Evolutionary conservation across 2,797 vertebrate genomes (phyloP).

Genomic region (Phaenicophaeus curvirostris): DNA sequence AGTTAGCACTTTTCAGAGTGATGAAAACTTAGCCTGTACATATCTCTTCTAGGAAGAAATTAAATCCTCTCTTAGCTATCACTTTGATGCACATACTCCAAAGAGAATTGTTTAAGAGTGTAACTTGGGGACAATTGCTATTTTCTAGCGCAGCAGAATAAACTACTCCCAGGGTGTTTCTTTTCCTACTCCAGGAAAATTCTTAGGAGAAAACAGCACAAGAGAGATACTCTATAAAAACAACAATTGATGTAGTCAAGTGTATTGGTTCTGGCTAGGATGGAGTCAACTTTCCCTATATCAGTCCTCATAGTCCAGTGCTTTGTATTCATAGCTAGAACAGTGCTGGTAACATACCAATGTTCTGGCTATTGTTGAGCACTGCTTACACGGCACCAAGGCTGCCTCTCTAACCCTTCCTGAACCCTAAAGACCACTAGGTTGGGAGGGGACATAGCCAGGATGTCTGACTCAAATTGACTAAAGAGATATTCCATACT

Average conservation of each 20-base stretch:
- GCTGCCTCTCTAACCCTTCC: not conserved
- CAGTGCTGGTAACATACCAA: rapidly evolving
- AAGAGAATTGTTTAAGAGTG: not conserved
- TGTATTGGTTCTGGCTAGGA: not conserved
- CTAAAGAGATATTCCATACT: not conserved
- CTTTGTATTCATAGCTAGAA: not conserved
- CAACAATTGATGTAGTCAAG: not conserved
- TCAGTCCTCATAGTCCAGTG: not conserved
- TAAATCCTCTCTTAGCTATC: not conserved
- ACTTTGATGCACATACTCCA: not conserved
- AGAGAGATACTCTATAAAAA: not conserved
- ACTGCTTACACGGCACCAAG: not conserved
- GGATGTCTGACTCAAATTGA: not conserved
- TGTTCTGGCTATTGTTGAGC: not conserved
- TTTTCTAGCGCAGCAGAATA: not conserved
- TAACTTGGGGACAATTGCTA: not conserved
- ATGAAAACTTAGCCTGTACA: not conserved
- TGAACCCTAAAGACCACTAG: not conserved
- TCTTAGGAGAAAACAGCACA: not conserved
- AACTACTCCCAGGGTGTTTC: not conserved
- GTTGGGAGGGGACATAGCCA: not conserved
- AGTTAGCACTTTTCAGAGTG: not conserved
- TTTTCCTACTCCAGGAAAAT: not conserved
- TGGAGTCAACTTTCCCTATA: not conserved
- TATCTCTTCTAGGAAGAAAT: not conserved